Percentiles rank a stretch among this genome's conserved stretches.
Conservation (phyloP, 2,888 invertebrate species). For the Dynastes hyllus region DNA sequence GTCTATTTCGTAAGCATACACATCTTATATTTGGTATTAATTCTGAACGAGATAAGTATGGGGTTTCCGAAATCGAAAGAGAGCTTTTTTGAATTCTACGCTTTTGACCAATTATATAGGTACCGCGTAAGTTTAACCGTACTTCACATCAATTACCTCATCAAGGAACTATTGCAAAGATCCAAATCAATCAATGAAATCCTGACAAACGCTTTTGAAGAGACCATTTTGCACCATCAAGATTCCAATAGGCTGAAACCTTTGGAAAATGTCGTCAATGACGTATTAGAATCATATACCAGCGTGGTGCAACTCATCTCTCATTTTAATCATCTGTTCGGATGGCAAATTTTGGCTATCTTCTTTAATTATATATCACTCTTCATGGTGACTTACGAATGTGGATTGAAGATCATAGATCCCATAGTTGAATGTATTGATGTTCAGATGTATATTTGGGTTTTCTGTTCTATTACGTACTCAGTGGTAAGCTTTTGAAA, state of each 20-base stretch:
- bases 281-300: background rate
- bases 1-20: no score
- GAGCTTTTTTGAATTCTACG: background rate
- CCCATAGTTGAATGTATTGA: background rate
- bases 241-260: background rate
- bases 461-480: background rate
- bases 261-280: background rate
- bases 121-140: background rate
- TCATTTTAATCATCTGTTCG: slow-evolving; percentile 1
- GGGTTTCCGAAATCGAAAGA: background rate
- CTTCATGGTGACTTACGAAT: slow-evolving; percentile 4
- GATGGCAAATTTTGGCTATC: background rate
- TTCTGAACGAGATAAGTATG: background rate
- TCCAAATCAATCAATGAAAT: background rate
- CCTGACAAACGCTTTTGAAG: background rate
- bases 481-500: background rate
- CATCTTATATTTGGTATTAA: background rate
- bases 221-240: background rate
- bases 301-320: background rate
- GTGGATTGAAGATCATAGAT: background rate
- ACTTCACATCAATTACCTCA: background rate
- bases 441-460: background rate
- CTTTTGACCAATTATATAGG: background rate
- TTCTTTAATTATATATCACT: background rate
- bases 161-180: background rate